These are phyloP conservation scores for Helobdella robusta DNA, from an alignment of 2,888 invertebrate genomes.

Conservation along the genomic window DNA sequence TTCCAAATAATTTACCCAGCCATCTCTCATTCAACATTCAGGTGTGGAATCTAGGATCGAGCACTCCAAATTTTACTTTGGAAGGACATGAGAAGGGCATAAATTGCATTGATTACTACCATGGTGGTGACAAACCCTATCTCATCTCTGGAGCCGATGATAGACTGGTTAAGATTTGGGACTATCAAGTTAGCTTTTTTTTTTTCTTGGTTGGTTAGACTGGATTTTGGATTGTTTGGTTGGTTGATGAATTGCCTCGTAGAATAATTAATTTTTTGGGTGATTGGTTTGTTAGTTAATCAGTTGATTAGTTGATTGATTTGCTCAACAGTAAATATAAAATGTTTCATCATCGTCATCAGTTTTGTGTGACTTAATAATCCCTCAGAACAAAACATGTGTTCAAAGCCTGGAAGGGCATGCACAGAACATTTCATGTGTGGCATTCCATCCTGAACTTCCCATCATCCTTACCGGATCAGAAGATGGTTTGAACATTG, in stretches of 20 bases:
- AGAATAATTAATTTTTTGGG: too few relatives aligned
- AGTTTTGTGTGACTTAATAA: too few relatives aligned
- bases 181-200: constrained; percentile 61
- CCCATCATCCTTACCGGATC: constrained; percentile 93
- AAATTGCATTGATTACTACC: constrained; percentile 97
- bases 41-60: constrained; percentile 96
- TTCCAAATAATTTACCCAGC: not conserved
- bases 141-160: constrained; percentile 99
- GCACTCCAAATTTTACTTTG: constrained; percentile 91
- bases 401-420: constrained; percentile 96
- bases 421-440: constrained; percentile 78
- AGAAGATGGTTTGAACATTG: constrained; percentile 62
- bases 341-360: too few relatives aligned
- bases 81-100: constrained; percentile 97
- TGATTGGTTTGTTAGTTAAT: too few relatives aligned
- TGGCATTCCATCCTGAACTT: constrained; percentile 93
- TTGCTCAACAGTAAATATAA: too few relatives aligned
- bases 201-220: not conserved
- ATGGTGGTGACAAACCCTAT: constrained; percentile 97
- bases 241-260: too few relatives aligned
- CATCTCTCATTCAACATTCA: constrained; percentile 38
- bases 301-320: too few relatives aligned
- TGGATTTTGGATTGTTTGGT: too few relatives aligned
- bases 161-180: constrained; percentile 95
- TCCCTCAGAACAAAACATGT: constrained; percentile 98